Base-by-base conservation (phyloP, 2,888 invertebrate species). In the Sinodicranocentrus sp. region DNA sequence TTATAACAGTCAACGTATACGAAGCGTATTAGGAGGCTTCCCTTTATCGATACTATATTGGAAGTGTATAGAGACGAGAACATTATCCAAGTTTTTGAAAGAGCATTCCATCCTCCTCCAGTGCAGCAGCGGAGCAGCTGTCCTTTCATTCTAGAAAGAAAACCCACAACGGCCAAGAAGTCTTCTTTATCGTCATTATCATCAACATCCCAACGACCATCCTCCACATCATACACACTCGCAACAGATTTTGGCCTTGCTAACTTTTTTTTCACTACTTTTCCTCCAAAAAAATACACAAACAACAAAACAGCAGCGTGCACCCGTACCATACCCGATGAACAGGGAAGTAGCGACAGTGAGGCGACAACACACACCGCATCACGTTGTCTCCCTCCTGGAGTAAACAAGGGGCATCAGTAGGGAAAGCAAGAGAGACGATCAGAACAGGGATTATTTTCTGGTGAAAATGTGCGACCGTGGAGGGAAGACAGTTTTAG, bases 361-460 rank as follows among this genome's bases (percentile, higher is more conserved):
- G 44, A 43, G 57, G 48, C 57, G 57, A 71, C 67, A 67, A 44
- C 44, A 39, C 10, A 10, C 23, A 43, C 25, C 44, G 43, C 67
- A 23, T 23, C 67, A 67, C 67, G 61, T 61, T 25, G 13, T 39
- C 13, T 39, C 6, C 13, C 13, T 5, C 13, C 6, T 39, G 39
- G 39, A 39, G 39, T 8, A 39, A 39, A 39, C 39, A 39, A 39
- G 28, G 13, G 28, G 25, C 1, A 28, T n/a, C n/a, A 15, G 0
- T 26, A 28, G n/a, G 28, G 28, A 61, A 5, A 61, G 59, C n/a
- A n/a, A n/a, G n/a, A n/a, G n/a, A n/a, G n/a, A n/a, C 59, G 39
- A 65, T 43, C 33, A 65, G 43, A 44, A 21, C 52, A 68, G 23
- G n/a, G n/a, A n/a, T n/a, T n/a, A n/a, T n/a, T n/a, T n/a, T n/a